These are phyloP conservation scores for Campoplex nolae DNA, from an alignment of 2,888 invertebrate genomes.

Conservation along the genomic window DNA sequence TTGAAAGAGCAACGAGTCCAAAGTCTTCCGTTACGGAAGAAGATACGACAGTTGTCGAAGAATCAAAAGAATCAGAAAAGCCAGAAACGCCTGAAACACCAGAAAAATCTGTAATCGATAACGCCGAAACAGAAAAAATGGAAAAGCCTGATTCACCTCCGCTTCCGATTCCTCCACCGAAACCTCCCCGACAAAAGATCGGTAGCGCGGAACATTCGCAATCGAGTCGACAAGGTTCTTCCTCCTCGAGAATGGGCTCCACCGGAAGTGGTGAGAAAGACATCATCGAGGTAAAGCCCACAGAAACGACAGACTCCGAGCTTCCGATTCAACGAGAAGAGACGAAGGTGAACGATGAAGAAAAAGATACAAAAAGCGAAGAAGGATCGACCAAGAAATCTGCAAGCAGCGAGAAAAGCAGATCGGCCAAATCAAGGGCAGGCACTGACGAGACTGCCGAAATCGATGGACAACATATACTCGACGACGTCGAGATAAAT, in stretches of 20 bases:
- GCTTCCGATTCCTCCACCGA: slow-evolving; percentile 83
- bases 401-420: slow-evolving; percentile 68
- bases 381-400: slow-evolving; percentile 77
- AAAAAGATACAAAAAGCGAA: slow-evolving; percentile 75
- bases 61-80: not conserved
- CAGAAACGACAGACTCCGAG: slow-evolving; percentile 66
- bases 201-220: slow-evolving; percentile 84
- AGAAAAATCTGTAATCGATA: slow-evolving; percentile 21
- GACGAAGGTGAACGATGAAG: slow-evolving; percentile 70
- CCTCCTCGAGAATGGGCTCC: slow-evolving; percentile 64
- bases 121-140: slow-evolving; percentile 32
- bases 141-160: slow-evolving; percentile 68
- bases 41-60: slow-evolving; percentile 21
- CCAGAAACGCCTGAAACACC: not conserved
- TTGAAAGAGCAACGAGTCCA: slow-evolving; percentile 42
- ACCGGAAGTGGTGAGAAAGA: slow-evolving; percentile 36
- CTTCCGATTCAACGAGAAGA: slow-evolving; percentile 60
- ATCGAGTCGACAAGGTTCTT: slow-evolving; percentile 61
- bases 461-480: slow-evolving; percentile 67
- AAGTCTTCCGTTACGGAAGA: slow-evolving; percentile 61
- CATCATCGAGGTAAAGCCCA: slow-evolving; percentile 25
- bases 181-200: slow-evolving; percentile 84
- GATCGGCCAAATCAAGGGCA: slow-evolving; percentile 67
- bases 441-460: slow-evolving; percentile 72
- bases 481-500: slow-evolving; percentile 65